Base-by-base conservation (phyloP, 1,140 invertebrate genomes). In the Agrypnia vestita region DNA sequence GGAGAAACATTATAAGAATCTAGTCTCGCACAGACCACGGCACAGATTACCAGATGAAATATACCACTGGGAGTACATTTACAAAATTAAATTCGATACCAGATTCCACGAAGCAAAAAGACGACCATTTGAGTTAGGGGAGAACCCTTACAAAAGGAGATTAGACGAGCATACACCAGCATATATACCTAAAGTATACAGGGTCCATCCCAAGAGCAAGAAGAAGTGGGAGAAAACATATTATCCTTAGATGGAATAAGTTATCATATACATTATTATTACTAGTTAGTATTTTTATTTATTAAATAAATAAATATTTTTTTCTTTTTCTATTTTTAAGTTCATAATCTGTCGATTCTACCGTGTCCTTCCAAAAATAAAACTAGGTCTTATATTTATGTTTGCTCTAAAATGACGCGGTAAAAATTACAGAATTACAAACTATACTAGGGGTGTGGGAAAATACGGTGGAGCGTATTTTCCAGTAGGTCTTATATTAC, bases 31-130 rank as follows among this genome's bases (percentile, higher is more conserved):
- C 84, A 89, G 93, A 84, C 91, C 91, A 0, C 91, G 91, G 64
- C 90, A 93, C 82, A 89, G 90, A 47, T 83, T 91, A 55, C 11
- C 87, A 43, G 92, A 94, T 43, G 94, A 96, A 88, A 89, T 93
- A 46, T 94, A 94, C 81, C 82, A 92, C 64, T 97, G 95, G 95
- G 94, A 96, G 82, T 91, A 91, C 64, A 93, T 96, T 73, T 97
- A 95, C 84, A 93, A 95, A 85, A 92, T 95, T 51, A 86, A 93
- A 83, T 84, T 92, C 79, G 90, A 94, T 13, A 94, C 92, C 0
- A 87, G 93, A 76, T 90, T 91, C 51, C 85, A 93, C 85, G 94
- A 95, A 80, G 90, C 92, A n/a, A 93, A 89, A 84, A 87, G 90
- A 21, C 89, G 93, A 61, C 92, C 91, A 80, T 96, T 94, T 88